Base-by-base conservation (phyloP, 2,888 invertebrate species). In the Catocala sponsa region DNA sequence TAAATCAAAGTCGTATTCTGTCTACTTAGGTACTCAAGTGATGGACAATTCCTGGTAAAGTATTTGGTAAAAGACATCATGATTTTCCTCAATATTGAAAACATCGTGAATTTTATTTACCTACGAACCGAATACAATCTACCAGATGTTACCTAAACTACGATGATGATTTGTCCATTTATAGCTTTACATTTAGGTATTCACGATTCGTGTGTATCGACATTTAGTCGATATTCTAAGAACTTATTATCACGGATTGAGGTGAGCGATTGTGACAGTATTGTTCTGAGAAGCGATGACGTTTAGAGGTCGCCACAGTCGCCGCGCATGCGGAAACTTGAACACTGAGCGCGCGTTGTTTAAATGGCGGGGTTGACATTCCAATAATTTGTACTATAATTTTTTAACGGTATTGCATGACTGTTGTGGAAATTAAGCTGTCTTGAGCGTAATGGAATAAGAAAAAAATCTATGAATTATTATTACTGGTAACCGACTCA, bases 271-370 rank as follows among this genome's bases (percentile, higher is more conserved):
- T 74, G 67, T 67, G 72, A 74, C 77, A 76, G 48, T 73, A 63
- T 61, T 57, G 59, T 76, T 76, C 75, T 44, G 49, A 76, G 77
- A 76, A 76, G 32, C 41, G 54, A n/a, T 76, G 76, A 63, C 72
- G 70, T 76, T 76, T 75, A 69, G 74, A 76, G 75, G 75, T 76
- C 77, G 58, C 53, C 54, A 55, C 58, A 62, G 62, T 46, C 61
- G 38, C 59, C 10, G 49, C 56, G 54, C 46, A 63, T 57, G 48
- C 63, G 68, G 68, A 59, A 62, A 64, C 63, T 61, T 56, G 51
- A 50, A 66, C 61, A 59, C 48, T 61, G 74, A 54, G 51, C 68
- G 35, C 25, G 59, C 58, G 60, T 57, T n/a, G 9, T 42, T 57
- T 10, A 44, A 44, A 44, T n/a, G 9, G 43, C 11, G 15, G 4